Percentiles rank a stretch among this genome's conserved stretches.
Evolutionary conservation across 2,888 invertebrate species (phyloP).

Genomic region (Tortrix viridana): DNA sequence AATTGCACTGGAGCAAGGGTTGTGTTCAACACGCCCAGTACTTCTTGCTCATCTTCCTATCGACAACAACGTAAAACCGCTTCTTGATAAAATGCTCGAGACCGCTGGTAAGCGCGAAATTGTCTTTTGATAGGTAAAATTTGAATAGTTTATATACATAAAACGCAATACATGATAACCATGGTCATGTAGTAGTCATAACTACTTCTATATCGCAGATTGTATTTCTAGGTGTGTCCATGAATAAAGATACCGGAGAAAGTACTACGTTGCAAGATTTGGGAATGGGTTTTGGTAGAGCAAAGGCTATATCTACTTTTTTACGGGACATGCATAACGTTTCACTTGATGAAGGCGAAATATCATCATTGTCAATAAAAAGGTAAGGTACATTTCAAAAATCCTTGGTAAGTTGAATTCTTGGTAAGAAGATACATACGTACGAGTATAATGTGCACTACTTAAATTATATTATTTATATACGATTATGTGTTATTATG

Average conservation of each 20-base stretch:
- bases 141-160: too few relatives aligned
- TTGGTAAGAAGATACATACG: too few relatives aligned
- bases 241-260: slow-evolving; percentile 35
- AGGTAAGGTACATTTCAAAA: slow-evolving; percentile 39
- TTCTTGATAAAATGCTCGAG: slow-evolving; percentile 43
- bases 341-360: slow-evolving; percentile 36
- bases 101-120: slow-evolving; percentile 41
- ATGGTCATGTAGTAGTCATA: too few relatives aligned
- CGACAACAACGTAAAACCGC: slow-evolving; percentile 5
- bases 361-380: slow-evolving; percentile 42
- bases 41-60: slow-evolving; percentile 23
- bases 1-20: slow-evolving; percentile 44
- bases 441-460: too few relatives aligned
- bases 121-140: background rate
- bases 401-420: too few relatives aligned
- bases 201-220: background rate
- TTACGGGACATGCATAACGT: slow-evolving; percentile 42
- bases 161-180: too few relatives aligned
- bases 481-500: background rate
- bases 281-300: slow-evolving; percentile 40
- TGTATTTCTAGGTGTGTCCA: slow-evolving; percentile 40
- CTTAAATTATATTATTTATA: too few relatives aligned
- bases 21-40: slow-evolving; percentile 38
- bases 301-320: slow-evolving; percentile 38
- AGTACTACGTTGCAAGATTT: slow-evolving; percentile 43